phyloP scores from a whole-genome alignment of 1,140 invertebrate species.

The Drosophila sp. region DNA sequence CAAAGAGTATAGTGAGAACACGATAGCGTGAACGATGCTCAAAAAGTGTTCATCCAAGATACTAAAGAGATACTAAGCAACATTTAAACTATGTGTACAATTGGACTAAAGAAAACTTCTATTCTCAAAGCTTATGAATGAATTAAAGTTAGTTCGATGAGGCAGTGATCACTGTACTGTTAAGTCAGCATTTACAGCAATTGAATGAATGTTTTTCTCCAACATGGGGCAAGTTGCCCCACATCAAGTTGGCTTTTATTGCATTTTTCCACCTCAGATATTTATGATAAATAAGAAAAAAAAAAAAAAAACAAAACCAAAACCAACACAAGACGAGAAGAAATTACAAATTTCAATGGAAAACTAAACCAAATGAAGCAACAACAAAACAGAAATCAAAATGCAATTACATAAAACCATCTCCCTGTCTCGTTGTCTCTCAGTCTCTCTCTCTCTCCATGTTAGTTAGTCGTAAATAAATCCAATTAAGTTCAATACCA shows the following conservation, averaged over 20 bases:
- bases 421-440: slow-evolving; percentile 30
- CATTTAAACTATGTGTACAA: background rate
- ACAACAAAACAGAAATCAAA: slow-evolving; percentile 3
- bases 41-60: background rate
- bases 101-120: too few relatives aligned
- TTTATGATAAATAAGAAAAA: slow-evolving; percentile 9
- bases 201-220: slow-evolving; percentile 42
- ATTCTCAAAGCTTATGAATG: too few relatives aligned
- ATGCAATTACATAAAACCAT: slow-evolving; percentile 43
- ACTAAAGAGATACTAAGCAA: too few relatives aligned
- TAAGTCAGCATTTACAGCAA: slow-evolving; percentile 18
- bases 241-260: slow-evolving; percentile 29
- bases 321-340: background rate
- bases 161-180: slow-evolving; percentile 33
- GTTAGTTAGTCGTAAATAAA: slow-evolving; percentile 47
- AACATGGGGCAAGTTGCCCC: slow-evolving; percentile 12
- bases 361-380: slow-evolving; percentile 25
- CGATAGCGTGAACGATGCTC: too few relatives aligned
- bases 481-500: slow-evolving; percentile 73
- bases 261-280: slow-evolving; percentile 31
- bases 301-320: background rate
- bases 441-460: slow-evolving; percentile 11
- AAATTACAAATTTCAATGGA: slow-evolving; percentile 40
- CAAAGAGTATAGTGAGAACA: slow-evolving; percentile 12
- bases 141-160: background rate